Evolutionary conservation across 2,888 invertebrate genomes (phyloP).

Genomic region (Pseudanteris insignis): DNA sequence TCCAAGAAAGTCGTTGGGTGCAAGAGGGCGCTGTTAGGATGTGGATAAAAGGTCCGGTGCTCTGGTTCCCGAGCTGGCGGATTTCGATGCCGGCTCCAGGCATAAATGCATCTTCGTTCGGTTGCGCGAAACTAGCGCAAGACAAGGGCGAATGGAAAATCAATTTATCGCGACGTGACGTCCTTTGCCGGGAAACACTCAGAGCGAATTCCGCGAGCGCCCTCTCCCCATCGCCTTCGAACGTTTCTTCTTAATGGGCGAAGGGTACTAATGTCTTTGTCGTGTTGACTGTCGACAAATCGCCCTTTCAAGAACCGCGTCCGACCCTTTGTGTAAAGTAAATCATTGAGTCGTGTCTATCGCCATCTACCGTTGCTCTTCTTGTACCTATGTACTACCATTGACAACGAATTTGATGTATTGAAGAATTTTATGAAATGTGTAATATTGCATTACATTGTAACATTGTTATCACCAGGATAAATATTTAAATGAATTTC

Average conservation of each 20-base stretch:
- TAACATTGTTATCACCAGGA: too few species aligned
- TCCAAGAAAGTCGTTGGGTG: too few species aligned
- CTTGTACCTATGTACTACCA: too few species aligned
- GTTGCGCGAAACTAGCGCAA: conserved; percentile 36
- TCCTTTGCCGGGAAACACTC: conserved; percentile 58
- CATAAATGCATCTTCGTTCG: conserved; percentile 39
- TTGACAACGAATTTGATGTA: too few species aligned
- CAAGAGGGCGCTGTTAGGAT: too few species aligned
- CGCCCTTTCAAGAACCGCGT: conserved; percentile 52
- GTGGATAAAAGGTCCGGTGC: conserved; percentile 37
- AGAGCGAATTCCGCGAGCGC: conserved; percentile 55
- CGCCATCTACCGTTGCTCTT: background rate
- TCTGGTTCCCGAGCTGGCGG: conserved; percentile 30
- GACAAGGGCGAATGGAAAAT: conserved; percentile 52
- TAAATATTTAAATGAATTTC: too few species aligned
- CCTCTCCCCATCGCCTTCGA: conserved; percentile 3
- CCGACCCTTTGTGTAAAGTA: conserved; percentile 39
- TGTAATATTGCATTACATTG: background rate
- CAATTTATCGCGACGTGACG: conserved; percentile 59
- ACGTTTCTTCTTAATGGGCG: conserved; percentile 51
- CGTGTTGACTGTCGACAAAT: conserved; percentile 65
- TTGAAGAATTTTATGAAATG: background rate
- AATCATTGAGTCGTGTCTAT: conserved; percentile 43
- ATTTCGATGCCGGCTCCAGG: conserved; percentile 40
- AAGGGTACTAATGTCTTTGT: conserved; percentile 63